A percentile compares a stretch with the other conserved stretches of the same genome.
These are phyloP conservation scores for Atherinomorus stipes DNA, from an alignment of 2,113 vertebrate species.

Conservation along the genomic window DNA sequence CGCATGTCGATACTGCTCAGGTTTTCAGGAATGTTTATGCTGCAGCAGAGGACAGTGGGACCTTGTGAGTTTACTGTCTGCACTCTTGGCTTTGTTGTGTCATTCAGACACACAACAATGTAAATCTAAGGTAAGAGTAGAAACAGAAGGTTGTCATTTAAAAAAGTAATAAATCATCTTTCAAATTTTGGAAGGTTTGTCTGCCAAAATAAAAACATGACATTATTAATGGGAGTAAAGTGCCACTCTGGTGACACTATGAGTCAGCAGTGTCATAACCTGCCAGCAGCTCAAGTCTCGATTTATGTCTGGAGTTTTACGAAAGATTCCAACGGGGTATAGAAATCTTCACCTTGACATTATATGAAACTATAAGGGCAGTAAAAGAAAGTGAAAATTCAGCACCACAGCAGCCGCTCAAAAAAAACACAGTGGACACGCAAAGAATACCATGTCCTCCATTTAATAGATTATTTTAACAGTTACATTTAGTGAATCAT, in stretches of 20 bases:
- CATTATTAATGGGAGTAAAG: slow-evolving; percentile 53
- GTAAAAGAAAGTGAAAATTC: slow-evolving; percentile 17
- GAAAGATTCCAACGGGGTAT: slow-evolving; percentile 13
- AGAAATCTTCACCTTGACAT: slow-evolving; percentile 42
- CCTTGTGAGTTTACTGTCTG: slow-evolving; percentile 49
- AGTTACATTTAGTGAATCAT: too few relatives aligned
- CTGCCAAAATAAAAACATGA: slow-evolving; percentile 44
- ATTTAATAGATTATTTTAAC: too few relatives aligned
- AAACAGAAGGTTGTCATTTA: slow-evolving; percentile 24
- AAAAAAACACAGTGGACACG: too few relatives aligned
- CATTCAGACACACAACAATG: slow-evolving; percentile 38
- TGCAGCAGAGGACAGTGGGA: slow-evolving; percentile 49
- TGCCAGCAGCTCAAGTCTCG: slow-evolving; percentile 19
- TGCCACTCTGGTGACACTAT: slow-evolving; percentile 48
- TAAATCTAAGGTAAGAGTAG: slow-evolving; percentile 60
- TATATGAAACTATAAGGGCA: slow-evolving; percentile 26
- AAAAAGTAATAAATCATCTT: slow-evolving; percentile 37
- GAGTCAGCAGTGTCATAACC: slow-evolving; percentile 28
- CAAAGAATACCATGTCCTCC: too few relatives aligned
- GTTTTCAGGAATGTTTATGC: slow-evolving; percentile 54
- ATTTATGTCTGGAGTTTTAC: slow-evolving; percentile 44
- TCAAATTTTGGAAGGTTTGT: slow-evolving; percentile 34
- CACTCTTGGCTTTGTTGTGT: slow-evolving; percentile 48
- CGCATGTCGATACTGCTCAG: slow-evolving; percentile 29
- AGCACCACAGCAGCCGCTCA: slow-evolving; percentile 1